Evolutionary conservation across 92 coral and sea anemone genomes (phyloP), one percentile per base, ranked within the genome.

Genomic region (Muricea muricata): DNA sequence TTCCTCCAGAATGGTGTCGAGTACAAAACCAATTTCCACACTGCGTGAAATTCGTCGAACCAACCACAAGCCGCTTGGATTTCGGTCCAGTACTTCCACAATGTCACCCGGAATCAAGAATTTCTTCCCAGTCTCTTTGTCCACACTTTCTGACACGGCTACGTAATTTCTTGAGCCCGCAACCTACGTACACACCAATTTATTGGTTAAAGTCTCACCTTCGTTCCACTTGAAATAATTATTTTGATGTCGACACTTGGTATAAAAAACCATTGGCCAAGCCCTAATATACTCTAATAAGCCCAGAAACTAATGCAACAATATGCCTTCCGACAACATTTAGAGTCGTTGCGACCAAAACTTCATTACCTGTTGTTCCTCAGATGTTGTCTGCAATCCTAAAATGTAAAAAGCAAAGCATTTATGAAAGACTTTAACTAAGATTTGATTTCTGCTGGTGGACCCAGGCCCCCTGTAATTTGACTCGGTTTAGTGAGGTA

Each of bases 11-110:
- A 93, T 91, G 47, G 90, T 86, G 63, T 91, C 93, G 50, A 84
- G 93, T 20, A 91, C 98, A 89, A 95, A 95, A 13, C 98, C 97
- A 40, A 95, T 92, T 79, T 95, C 98, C 70, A 94, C 87, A 67
- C 98, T 92, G 85, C 98, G 95, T 78, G 98, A 95, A 77, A 93
- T 97, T 20, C 96, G 93, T 86, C 98, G 91, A 60, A 95, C 98
- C 92, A 95, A 81, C 98, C 97, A 95, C 90, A 93, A 91, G 24
- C 92, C 97, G 41, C 95, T 93, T 24, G 97, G 92, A 85, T 97
- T 95, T 3, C 94, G 90, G 78, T 95, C 98, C 77, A 95, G 92
- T 78, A 95, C 97, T 75, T 95, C 98, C 14, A 95, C 98, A 21
- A 90, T 89, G 90, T 95, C 98, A 21, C 98, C 97, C 73, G 86